phyloP scores from a whole-genome alignment of 23 tunicate genomes.

The Styela clava region DNA sequence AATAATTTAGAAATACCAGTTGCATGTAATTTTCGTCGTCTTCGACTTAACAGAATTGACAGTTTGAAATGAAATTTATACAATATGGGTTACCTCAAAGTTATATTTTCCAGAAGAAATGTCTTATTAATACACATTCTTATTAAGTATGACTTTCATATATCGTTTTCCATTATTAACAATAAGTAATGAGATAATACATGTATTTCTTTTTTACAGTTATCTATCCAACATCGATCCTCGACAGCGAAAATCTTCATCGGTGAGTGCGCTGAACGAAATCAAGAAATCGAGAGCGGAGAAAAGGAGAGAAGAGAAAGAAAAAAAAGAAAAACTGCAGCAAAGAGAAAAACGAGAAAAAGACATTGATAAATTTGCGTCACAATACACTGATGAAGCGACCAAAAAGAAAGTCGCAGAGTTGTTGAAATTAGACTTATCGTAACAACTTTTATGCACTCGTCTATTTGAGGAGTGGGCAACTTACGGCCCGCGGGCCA shows the following conservation, averaged over 20 bases:
- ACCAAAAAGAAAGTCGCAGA: conserved; percentile 21
- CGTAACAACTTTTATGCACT: neutral
- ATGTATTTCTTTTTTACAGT: neutral
- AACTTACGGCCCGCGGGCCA: too few relatives aligned
- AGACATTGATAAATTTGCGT: conserved; percentile 25
- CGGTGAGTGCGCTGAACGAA: conserved; percentile 1
- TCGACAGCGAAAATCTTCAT: conserved; percentile 12
- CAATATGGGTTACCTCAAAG: too few relatives aligned
- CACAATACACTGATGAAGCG: conserved; percentile 32
- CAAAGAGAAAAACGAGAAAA: conserved; percentile 14
- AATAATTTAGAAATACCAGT: too few relatives aligned
- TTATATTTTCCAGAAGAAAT: too few relatives aligned
- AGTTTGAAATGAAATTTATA: too few relatives aligned
- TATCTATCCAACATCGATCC: neutral
- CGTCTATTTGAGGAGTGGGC: too few relatives aligned
- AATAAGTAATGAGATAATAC: too few relatives aligned
- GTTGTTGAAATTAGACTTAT: conserved; percentile 18
- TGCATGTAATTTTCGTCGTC: too few relatives aligned
- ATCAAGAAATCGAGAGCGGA: conserved; percentile 13
- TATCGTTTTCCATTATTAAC: too few relatives aligned
- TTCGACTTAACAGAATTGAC: too few relatives aligned
- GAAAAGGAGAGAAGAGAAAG: neutral
- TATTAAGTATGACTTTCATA: too few relatives aligned
- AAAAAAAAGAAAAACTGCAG: neutral
- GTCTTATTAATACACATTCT: too few relatives aligned